Base-by-base conservation (phyloP, 2,888 invertebrate species). In the Drosophila testacea region DNA sequence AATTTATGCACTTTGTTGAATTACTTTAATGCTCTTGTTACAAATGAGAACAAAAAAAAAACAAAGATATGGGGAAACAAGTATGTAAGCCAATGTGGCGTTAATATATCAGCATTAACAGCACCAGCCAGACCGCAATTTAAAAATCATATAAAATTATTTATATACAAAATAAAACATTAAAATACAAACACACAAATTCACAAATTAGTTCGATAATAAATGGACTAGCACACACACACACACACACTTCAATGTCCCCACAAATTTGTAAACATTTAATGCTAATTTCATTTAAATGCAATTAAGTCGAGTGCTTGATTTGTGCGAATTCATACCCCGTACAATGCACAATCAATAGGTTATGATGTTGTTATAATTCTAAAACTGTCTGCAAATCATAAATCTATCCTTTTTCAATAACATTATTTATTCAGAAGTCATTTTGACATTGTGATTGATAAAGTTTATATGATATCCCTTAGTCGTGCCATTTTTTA, bases 281-380 rank as follows among this genome's bases (percentile, higher is more conserved):
- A 80, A 76, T 87, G 85, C 78, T 85, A 89, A 85, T 85, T 85
- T 87, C 87, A 89, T 89, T 85, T 74, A 82, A 82, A 84, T 73
- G 82, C 82, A 85, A 85, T 85, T 85, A 88, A 89, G 66, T 89
- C 72, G 73, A 85, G 84, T 88, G 87, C 87, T 69, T 80, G 81
- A 88, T 83, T 83, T 79, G 71, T 70, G 62, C 61, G 57, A 55
- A 57, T 65, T 66, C 61, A 61, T 44, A 50, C 42, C n/a, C 42
- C 41, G 32, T 32, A 32, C 32, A 32, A 9, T 1, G 7, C 32
- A 32, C 4, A 6, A 1, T 10, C 6, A 27, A 32, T 1, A 11
- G 22, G 6, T 30, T 34, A 7, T 46, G 6, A 39, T 9, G 34
- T 6, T 27, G 28, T 48, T 3, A 6, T 13, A 27, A 32, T 9